Base-by-base conservation (phyloP, 2,797 vertebrate genomes). In the Phylloscopus collybita region DNA sequence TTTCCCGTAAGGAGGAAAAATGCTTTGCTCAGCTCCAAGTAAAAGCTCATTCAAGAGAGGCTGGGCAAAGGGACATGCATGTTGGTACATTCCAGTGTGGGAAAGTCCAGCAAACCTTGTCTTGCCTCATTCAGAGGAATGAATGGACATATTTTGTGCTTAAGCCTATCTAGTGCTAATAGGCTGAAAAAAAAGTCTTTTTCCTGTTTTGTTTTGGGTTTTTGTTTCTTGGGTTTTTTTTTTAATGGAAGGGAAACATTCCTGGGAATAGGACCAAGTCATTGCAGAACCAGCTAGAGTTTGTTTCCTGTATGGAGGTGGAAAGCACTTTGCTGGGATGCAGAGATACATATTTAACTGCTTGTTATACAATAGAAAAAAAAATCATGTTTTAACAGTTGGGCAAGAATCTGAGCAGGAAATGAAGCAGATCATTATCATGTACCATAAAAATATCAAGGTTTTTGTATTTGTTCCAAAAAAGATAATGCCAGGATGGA, bases 341-440 rank as follows among this genome's bases (percentile, higher is more conserved):
- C 70, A 90, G 62, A 93, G 62, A 93, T 86, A 88, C 30, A 30
- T 66, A 84, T 93, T 94, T 90, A 95, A 85, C 56, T 82, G 56
- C 40, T 95, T 84, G 49, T 70, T 88, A 60, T 20, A 59, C 4
- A 45, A 56, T 25, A 34, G 36, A 20, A 22, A 67, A 60, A 51
- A 53, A 32, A 9, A 10, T 7, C 1, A 6, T 38, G 23, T 72
- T 90, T 90, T 88, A 84, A 92, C 57, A 54, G 53, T n/a, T 90
- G 49, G 71, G 22, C 49, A 93, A 90, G 78, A 85, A 81, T 73
- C 62, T 84, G 30, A 92, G 51, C 66, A 93, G 94, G 94, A 97
- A 93, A 95, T 88, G 23, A 95, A 88, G 90, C 60, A 94, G 80
- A 70, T 94, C 90, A 90, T 94, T 97, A 93, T 93, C 76, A 79